Conservation (phyloP, 2,113 vertebrate species). For the Saguinus imperator region DNA sequence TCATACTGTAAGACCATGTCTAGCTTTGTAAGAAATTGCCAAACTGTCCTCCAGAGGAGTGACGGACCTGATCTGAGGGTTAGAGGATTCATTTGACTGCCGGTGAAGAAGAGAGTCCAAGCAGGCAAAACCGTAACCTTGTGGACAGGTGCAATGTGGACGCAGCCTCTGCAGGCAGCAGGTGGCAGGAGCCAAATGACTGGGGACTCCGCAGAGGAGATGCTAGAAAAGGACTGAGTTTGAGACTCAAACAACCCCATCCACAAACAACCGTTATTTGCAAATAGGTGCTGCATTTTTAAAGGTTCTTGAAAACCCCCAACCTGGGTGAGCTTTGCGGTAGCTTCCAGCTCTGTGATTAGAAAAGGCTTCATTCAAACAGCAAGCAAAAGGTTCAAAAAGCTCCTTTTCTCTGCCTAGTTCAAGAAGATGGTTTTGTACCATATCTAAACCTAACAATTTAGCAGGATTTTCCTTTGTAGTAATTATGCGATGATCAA, state of each 20-base stretch:
- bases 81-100: not conserved
- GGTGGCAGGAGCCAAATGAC: not conserved
- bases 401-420: not conserved
- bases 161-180: no score
- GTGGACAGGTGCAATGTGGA: not conserved
- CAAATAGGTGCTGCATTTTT: not conserved
- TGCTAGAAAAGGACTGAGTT: accelerated
- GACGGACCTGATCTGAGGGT: not conserved
- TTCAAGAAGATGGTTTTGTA: not conserved
- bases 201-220: no score
- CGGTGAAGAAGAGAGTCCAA: not conserved
- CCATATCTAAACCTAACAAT: slow-evolving; percentile 54
- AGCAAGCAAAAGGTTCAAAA: not conserved
- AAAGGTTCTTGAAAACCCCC: not conserved
- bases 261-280: accelerated
- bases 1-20: accelerated
- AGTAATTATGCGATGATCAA: slow-evolving; percentile 68
- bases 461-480: slow-evolving; percentile 56
- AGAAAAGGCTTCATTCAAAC: not conserved
- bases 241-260: accelerated
- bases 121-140: accelerated
- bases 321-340: no score
- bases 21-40: not conserved
- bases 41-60: not conserved
- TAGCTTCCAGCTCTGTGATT: not conserved